phyloP scores from a whole-genome alignment of 2,888 invertebrate genomes.

The Trachelus iudaicus region DNA sequence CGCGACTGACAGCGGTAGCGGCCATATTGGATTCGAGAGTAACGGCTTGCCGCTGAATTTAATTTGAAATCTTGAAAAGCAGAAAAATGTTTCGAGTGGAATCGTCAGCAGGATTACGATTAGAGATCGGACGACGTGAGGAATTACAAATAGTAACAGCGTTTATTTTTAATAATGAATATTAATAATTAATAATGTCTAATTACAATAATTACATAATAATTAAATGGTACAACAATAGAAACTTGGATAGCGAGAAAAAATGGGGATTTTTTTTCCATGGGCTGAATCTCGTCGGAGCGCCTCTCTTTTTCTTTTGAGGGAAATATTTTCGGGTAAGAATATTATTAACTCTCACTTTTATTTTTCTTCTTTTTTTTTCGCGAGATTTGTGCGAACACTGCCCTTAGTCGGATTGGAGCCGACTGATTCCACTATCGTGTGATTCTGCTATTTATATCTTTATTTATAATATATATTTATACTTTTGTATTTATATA shows the following conservation, averaged over 20 bases:
- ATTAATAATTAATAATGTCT: conserved; percentile 61
- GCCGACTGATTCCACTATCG: neutral
- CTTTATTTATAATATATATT: conserved; percentile 48
- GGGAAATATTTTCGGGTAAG: neutral
- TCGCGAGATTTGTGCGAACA: conserved; percentile 31
- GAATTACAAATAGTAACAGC: conserved; percentile 64
- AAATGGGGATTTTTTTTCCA: conserved; percentile 31
- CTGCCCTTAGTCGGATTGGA: conserved; percentile 7
- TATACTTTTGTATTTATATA: conserved; percentile 25
- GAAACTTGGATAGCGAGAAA: conserved; percentile 57
- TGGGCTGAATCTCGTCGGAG: conserved; percentile 24
- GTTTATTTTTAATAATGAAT: conserved; percentile 62
- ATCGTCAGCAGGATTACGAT: too few species aligned
- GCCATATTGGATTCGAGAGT: conserved; percentile 44
- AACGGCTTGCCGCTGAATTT: too few species aligned
- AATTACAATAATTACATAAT: conserved; percentile 65
- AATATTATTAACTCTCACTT: conserved; percentile 1
- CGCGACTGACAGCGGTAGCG: too few species aligned
- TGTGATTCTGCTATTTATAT: conserved; percentile 2
- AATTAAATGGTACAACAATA: conserved; percentile 63
- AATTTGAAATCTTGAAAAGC: too few species aligned
- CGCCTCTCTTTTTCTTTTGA: neutral
- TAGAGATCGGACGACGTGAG: too few species aligned
- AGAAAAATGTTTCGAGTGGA: too few species aligned
- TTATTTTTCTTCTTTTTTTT: conserved; percentile 25